These are phyloP conservation scores for Phymastichus coffea DNA, from an alignment of 1,140 invertebrate species.

Conservation along the genomic window DNA sequence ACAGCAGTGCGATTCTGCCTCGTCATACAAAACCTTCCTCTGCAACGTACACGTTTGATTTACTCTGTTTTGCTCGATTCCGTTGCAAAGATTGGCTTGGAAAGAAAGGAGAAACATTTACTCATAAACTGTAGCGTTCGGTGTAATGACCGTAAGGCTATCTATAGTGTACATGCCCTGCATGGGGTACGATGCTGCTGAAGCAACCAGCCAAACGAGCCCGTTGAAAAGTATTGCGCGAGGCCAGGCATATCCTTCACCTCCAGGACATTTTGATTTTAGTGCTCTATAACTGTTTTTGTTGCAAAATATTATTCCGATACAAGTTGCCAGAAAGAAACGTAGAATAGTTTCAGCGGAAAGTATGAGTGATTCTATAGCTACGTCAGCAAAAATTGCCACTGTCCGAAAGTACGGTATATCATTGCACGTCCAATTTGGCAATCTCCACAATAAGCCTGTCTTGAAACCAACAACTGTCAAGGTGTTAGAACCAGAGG, in stretches of 20 bases:
- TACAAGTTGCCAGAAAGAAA: too few species aligned
- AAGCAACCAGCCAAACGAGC: conserved; percentile 33
- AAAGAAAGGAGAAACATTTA: too few species aligned
- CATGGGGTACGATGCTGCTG: conserved; percentile 37
- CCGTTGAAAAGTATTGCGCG: conserved; percentile 30
- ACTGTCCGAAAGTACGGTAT: conserved; percentile 57
- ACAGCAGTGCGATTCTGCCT: not conserved
- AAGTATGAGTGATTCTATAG: too few species aligned
- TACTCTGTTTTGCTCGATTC: not conserved
- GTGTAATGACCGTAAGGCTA: conserved; percentile 35
- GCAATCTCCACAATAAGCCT: conserved; percentile 34
- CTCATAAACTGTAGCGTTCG: conserved; percentile 31
- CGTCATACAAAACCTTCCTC: not conserved
- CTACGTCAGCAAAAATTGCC: conserved; percentile 53
- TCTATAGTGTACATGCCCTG: conserved; percentile 34
- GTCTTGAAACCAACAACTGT: not conserved
- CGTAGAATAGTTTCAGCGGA: not conserved
- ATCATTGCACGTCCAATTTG: conserved; percentile 44
- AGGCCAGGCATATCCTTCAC: conserved; percentile 31
- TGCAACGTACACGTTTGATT: not conserved
- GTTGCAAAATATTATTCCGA: too few species aligned
- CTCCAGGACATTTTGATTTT: conserved; percentile 32
- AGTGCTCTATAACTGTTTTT: conserved; percentile 37
- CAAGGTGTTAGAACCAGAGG: conserved; percentile 34
- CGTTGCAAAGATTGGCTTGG: conserved; percentile 28